Evolutionary conservation across 2,797 vertebrate species (phyloP), one percentile per base, ranked within the genome.

Genomic region (Scolopax rusticola): DNA sequence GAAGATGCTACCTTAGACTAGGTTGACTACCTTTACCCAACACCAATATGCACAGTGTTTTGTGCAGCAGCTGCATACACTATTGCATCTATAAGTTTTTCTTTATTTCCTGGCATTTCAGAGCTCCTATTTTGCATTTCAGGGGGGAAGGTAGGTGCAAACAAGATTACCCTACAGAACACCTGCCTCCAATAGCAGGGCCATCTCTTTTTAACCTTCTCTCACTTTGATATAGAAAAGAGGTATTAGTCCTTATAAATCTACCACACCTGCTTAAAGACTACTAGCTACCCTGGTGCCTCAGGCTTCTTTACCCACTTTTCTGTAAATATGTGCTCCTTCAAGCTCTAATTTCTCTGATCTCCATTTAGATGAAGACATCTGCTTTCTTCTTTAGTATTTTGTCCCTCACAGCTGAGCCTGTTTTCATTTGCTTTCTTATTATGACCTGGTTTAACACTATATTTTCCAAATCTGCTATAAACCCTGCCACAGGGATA

Each of bases 41-140:
- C 24, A 59, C 23, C 6, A 28, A 1, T 2, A 43, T 0, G 2
- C 10, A 14, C 17, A 30, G 3, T 1, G 8, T 10, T 67, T 38
- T 30, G 25, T 41, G 45, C 30, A 27, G 8, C 0, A 0, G 17
- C 12, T 36, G 0, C 40, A 53, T 7, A 12, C 3, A 1, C 6
- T n/a, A 10, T 14, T 38, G 27, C 27, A 51, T 3, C 20, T 48
- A 0, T 5, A 45, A n/a, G 6, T 69, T 86, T 61, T 45, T 13
- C 32, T 50, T 15, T 19, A 1, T 50, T 84, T 61, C 23, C 33
- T 17, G 8, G 11, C 4, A 2, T 3, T 7, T 57, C 21, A 10
- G 41, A 68, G 15, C 15, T 89, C 43, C 36, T 45, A 25, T 27
- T 38, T 27, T 48, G 32, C 5, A 19, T 45, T 86, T 59, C 11